Conservation (phyloP, 1,140 invertebrate genomes). For the Stegodyphus mimosarum region DNA sequence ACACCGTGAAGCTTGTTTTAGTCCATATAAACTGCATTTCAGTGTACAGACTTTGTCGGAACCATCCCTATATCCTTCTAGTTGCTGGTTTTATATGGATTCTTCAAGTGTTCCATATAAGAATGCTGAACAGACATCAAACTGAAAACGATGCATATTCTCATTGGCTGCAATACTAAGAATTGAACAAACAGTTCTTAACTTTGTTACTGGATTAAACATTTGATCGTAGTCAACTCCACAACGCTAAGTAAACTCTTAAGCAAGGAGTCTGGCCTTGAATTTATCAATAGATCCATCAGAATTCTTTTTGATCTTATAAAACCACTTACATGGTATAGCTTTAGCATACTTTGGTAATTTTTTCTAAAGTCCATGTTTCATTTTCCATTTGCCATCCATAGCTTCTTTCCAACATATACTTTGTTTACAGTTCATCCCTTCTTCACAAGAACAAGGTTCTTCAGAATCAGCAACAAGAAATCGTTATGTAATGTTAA, state of each 20-base stretch:
- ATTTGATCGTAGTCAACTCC: neutral
- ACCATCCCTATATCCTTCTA: too few species aligned
- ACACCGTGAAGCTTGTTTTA: too few species aligned
- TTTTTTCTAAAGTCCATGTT: neutral
- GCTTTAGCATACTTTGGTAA: neutral
- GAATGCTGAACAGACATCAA: too few species aligned
- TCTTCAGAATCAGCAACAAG: neutral
- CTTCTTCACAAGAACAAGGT: neutral
- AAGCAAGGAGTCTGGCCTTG: neutral
- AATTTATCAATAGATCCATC: neutral
- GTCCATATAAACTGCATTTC: too few species aligned
- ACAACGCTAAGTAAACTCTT: neutral
- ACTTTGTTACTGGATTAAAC: too few species aligned
- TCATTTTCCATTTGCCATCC: neutral
- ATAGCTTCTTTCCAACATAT: neutral
- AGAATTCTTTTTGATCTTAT: neutral
- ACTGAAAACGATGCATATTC: too few species aligned
- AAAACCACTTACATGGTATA: neutral
- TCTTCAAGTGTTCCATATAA: too few species aligned
- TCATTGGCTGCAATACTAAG: too few species aligned
- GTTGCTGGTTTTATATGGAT: too few species aligned
- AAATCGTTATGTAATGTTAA: neutral
- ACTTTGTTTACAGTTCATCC: neutral
- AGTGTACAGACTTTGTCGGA: too few species aligned
- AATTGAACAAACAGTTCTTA: too few species aligned